phyloP scores from a whole-genome alignment of 1,140 invertebrate species.

The Drosophila pectinifera region DNA sequence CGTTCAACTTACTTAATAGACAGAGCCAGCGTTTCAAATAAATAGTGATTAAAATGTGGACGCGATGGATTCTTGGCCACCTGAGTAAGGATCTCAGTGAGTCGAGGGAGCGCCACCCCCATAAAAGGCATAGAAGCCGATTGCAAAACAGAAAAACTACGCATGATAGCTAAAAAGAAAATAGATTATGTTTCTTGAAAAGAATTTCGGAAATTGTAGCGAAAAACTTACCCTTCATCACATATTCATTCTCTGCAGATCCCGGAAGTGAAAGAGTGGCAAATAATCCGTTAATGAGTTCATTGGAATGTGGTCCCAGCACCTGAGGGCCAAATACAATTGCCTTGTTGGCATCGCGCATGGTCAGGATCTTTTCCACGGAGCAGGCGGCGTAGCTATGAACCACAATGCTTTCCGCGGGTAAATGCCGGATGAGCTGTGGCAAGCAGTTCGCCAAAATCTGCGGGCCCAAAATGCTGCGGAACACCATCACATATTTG shows the following conservation, averaged over 20 bases:
- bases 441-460: constrained; percentile 91
- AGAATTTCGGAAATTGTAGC: background rate
- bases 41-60: constrained; percentile 98
- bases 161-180: constrained; percentile 91
- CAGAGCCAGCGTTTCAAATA: constrained; percentile 97
- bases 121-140: constrained; percentile 93
- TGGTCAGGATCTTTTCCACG: constrained; percentile 94
- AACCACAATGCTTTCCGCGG: constrained; percentile 92
- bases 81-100: constrained; percentile 92
- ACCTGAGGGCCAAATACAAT: constrained; percentile 85
- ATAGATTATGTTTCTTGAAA: background rate
- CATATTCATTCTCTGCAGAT: constrained; percentile 97
- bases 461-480: constrained; percentile 93
- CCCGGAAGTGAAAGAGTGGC: constrained; percentile 89
- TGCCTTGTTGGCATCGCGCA: constrained; percentile 87
- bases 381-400: constrained; percentile 97
- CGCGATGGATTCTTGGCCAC: constrained; percentile 98
- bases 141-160: constrained; percentile 93
- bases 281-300: constrained; percentile 92
- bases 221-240: constrained; percentile 93
- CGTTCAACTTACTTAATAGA: constrained; percentile 88
- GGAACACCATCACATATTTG: constrained; percentile 98
- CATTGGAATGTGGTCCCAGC: constrained; percentile 87
- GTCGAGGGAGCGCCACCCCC: constrained; percentile 91
- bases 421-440: constrained; percentile 90